These are phyloP conservation scores for Tyria jacobaeae DNA, from an alignment of 2,888 invertebrate genomes.

Conservation along the genomic window DNA sequence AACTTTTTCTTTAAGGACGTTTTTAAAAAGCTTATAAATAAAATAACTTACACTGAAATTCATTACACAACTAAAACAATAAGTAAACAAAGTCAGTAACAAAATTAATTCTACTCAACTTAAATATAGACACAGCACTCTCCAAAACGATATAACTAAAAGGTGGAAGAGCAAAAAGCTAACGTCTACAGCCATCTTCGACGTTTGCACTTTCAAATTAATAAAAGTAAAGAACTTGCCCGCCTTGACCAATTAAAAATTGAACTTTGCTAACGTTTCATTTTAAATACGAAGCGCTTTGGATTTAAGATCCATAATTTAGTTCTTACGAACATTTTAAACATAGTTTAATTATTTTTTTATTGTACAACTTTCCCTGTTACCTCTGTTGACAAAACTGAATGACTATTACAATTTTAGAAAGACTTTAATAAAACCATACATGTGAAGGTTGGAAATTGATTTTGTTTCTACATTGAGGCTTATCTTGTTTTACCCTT, in stretches of 20 bases:
- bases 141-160: neutral
- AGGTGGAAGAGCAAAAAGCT: constrained; percentile 11
- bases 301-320: constrained; percentile 37
- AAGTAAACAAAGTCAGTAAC: neutral
- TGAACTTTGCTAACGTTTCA: constrained; percentile 49
- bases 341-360: constrained; percentile 31
- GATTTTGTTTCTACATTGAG: neutral
- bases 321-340: constrained; percentile 35
- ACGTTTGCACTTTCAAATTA: constrained; percentile 55
- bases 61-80: neutral
- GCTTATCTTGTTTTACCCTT: neutral
- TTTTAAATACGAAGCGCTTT: constrained; percentile 38
- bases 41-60: too few relatives aligned
- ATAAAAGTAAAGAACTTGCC: constrained; percentile 46
- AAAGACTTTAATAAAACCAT: neutral
- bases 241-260: constrained; percentile 57
- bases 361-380: constrained; percentile 21
- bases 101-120: neutral
- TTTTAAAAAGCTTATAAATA: too few relatives aligned
- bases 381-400: constrained; percentile 16
- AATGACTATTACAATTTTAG: constrained; percentile 7
- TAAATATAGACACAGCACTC: neutral
- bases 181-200: constrained; percentile 39
- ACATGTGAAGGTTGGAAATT: neutral
- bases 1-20: too few relatives aligned